Evolutionary conservation across 1,140 invertebrate species (phyloP), one percentile per base, ranked within the genome.

Genomic region (Gryon sp.): DNA sequence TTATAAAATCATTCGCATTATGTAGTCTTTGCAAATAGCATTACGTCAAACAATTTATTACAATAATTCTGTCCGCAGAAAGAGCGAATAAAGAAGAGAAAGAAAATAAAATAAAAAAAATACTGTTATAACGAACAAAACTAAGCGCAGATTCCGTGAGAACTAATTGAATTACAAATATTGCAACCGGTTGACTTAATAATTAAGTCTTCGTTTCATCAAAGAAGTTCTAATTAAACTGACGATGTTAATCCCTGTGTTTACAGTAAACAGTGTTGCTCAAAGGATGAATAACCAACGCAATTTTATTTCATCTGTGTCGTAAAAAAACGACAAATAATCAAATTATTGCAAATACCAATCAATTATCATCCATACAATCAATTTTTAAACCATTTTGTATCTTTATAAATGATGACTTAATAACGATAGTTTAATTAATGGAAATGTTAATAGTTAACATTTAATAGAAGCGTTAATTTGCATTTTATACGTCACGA

Each of bases 81-180:
- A 3, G 3, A 4, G 22, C 22, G 22, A 4, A 24, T 24, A 24
- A 3, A 24, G 7, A 24, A 4, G 3, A 24, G 3, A 4, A 24
- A 24, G 3, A 24, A 4, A 24, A 24, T 24, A 4, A 3, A 41
- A 57, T n/a, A 2, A 4, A 14, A 5, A 3, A 8, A 30, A 30
- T 30, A 41, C 20, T 41, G 20, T 41, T 28, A 30, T 12, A 32
- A 57, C 9, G 15, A 41, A 43, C 22, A 20, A 18, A 43, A 41
- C 53, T 41, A 18, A 1, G 12, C 6, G 32, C 26, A 20, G 6
- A 19, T 30, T 38, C 30, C 36, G 34, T 57, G 53, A 38, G 53
- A 57, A 57, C 53, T 57, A 57, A 57, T 57, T 57, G 53, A 28
- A 45, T 45, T 59, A 43, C 16, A 59, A 45, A 59, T 41, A 57